These are phyloP conservation scores for Thalpophila matura DNA, from an alignment of 2,888 invertebrate species.

Conservation along the genomic window DNA sequence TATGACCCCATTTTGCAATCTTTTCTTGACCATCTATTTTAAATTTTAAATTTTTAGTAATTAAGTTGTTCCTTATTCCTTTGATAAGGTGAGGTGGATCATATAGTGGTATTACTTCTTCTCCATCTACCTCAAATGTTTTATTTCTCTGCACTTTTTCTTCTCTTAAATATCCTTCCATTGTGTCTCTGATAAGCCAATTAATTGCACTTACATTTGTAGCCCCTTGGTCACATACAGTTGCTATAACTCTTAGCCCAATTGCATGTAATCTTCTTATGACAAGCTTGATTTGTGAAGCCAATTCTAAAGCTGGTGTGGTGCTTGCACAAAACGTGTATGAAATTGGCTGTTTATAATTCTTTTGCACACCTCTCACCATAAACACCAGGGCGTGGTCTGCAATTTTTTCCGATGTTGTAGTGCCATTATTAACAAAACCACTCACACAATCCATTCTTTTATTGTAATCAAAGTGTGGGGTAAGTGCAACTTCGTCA, in stretches of 20 bases:
- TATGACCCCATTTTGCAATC: constrained; percentile 20
- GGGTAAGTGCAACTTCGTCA: neutral
- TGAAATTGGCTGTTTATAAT: neutral
- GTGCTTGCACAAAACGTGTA: constrained; percentile 12
- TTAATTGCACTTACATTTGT: constrained; percentile 9
- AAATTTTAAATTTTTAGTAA: neutral
- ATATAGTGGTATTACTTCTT: constrained; percentile 1
- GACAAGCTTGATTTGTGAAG: neutral
- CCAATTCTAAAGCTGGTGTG: neutral
- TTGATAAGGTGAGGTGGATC: neutral
- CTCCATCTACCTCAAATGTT: constrained; percentile 6
- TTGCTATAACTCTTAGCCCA: neutral
- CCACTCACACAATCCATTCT: neutral
- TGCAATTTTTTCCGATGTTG: neutral
- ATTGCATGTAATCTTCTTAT: constrained; percentile 1
- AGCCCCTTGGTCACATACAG: constrained; percentile 2
- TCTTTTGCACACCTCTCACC: neutral
- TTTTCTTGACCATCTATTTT: constrained; percentile 6
- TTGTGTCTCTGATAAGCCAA: neutral
- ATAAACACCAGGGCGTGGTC: constrained; percentile 5
- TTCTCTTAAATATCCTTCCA: neutral
- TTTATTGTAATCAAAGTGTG: neutral
- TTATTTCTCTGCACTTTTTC: neutral
- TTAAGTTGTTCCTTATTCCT: too few relatives aligned
- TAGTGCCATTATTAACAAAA: constrained; percentile 1